Percentiles rank a stretch among this genome's conserved stretches.
These are phyloP conservation scores for Aramus guarauna DNA, from an alignment of 2,113 vertebrate genomes.

Conservation along the genomic window DNA sequence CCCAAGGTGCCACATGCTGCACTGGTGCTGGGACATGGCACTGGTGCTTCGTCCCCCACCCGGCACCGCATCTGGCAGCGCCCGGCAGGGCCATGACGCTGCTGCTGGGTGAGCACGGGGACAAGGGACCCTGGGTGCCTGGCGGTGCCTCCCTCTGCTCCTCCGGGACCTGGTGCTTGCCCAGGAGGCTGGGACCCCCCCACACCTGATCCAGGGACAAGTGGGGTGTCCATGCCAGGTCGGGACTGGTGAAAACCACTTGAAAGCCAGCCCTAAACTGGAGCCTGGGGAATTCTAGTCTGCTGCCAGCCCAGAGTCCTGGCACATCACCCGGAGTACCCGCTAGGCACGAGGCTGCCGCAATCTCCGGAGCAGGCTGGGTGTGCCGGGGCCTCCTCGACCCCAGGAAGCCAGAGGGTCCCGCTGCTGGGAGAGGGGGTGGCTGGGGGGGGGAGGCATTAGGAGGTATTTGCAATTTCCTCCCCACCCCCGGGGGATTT, in stretches of 20 bases:
- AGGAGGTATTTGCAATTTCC: constrained; percentile 51
- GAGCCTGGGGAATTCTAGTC: rapidly evolving
- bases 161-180: neutral
- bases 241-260: neutral
- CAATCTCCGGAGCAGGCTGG: neutral
- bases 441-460: neutral
- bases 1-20: too few relatives aligned
- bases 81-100: neutral
- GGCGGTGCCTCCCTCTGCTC: neutral
- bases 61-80: neutral
- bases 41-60: too few relatives aligned
- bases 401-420: rapidly evolving
- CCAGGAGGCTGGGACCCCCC: neutral
- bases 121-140: neutral
- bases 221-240: neutral
- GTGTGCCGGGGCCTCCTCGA: rapidly evolving
- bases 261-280: neutral
- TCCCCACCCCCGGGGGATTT: neutral
- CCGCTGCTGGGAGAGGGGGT: neutral
- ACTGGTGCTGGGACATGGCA: neutral
- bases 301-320: neutral
- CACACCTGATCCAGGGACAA: neutral
- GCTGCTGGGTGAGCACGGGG: neutral
- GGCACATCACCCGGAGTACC: neutral
- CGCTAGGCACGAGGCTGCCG: rapidly evolving